Conservation (phyloP, 1,140 invertebrate species). For the Brachionus plicatilis region DNA sequence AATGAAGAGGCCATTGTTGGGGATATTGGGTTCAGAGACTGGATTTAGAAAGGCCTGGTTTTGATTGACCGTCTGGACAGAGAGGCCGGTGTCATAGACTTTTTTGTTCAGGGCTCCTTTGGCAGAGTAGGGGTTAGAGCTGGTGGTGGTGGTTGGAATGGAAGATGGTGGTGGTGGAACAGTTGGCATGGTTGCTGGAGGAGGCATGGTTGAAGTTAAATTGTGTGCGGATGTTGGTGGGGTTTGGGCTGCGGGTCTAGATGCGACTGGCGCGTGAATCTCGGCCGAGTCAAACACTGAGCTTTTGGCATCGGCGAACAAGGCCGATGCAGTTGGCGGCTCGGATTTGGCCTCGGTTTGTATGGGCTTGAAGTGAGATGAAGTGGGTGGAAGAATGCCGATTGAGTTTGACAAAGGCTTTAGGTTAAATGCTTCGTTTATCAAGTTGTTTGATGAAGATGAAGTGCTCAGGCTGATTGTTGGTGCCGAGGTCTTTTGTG, state of each 20-base stretch:
- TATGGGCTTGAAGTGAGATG: conserved; percentile 26
- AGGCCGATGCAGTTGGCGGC: neutral
- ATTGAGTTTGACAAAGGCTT: conserved; percentile 24
- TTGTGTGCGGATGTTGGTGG: neutral
- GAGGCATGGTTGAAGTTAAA: neutral
- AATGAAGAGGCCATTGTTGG: neutral
- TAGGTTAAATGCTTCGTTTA: conserved; percentile 17
- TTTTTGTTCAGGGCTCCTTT: conserved; percentile 34
- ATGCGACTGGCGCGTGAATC: neutral
- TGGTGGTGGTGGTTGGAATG: neutral
- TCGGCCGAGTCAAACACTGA: neutral
- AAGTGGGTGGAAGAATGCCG: neutral
- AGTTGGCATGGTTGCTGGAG: neutral
- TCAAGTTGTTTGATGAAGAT: conserved; percentile 3
- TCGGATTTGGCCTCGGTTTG: neutral
- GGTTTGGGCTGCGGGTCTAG: neutral
- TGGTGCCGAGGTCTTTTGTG: neutral
- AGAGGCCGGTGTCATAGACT: conserved; percentile 23
- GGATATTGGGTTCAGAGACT: neutral
- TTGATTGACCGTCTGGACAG: neutral
- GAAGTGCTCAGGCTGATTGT: neutral
- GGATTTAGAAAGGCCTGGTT: neutral
- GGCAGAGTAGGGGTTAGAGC: conserved; percentile 17
- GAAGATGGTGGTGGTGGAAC: conserved; percentile 19
- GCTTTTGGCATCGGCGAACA: neutral